A percentile compares a stretch with the other conserved stretches of the same genome.
Evolutionary conservation across 2,797 vertebrate species (phyloP).

Genomic region (Parambassis ranga): DNA sequence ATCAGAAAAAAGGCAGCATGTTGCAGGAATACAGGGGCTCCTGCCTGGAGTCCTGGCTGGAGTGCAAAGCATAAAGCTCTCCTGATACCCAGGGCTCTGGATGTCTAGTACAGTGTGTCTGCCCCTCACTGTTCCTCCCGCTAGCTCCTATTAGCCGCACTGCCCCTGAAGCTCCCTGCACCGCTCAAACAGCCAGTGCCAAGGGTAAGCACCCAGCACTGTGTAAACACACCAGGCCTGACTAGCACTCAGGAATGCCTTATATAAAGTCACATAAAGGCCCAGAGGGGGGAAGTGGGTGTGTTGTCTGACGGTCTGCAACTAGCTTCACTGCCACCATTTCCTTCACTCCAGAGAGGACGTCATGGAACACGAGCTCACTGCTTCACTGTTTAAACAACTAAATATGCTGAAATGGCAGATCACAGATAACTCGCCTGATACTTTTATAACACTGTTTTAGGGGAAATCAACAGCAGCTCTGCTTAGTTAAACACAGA

Average conservation of each 20-base stretch:
- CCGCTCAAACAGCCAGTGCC: slow-evolving; percentile 64
- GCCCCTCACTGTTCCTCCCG: slow-evolving; percentile 46
- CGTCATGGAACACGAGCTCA: slow-evolving; percentile 75
- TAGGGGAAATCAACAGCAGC: slow-evolving; percentile 14
- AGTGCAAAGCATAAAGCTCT: slow-evolving; percentile 67
- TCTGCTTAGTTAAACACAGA: slow-evolving; percentile 27
- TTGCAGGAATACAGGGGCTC: slow-evolving; percentile 49
- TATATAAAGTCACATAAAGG: slow-evolving; percentile 83
- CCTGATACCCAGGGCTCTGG: slow-evolving; percentile 74
- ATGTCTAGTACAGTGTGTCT: slow-evolving; percentile 72
- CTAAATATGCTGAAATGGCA: slow-evolving; percentile 71
- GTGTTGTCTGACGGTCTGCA: slow-evolving; percentile 74
- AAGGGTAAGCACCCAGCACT: slow-evolving; percentile 77
- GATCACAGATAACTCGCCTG: slow-evolving; percentile 62
- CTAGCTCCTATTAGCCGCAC: slow-evolving; percentile 78
- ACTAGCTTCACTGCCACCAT: slow-evolving; percentile 76
- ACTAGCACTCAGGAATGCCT: slow-evolving; percentile 84
- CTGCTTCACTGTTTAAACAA: slow-evolving; percentile 67
- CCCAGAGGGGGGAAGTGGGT: slow-evolving; percentile 77
- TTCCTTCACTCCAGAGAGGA: slow-evolving; percentile 69
- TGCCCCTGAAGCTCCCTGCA: slow-evolving; percentile 76
- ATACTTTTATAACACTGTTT: slow-evolving; percentile 46
- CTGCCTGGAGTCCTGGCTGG: slow-evolving; percentile 9
- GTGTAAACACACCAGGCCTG: slow-evolving; percentile 83
- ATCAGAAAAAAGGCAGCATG: slow-evolving; percentile 44